phyloP scores from a whole-genome alignment of 2,888 invertebrate species.

The Tetropium fuscum region DNA sequence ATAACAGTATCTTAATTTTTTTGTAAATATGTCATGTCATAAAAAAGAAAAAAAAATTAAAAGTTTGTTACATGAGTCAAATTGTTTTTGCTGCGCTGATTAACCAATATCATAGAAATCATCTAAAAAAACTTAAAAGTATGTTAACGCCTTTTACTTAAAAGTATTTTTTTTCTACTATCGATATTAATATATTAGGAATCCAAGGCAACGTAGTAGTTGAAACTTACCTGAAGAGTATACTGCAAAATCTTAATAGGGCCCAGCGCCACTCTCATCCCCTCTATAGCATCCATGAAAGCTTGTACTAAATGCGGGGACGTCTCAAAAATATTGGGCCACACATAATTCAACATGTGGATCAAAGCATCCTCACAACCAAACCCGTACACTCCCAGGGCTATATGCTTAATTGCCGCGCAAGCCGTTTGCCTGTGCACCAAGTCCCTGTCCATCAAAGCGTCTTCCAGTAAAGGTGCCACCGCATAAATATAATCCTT shows the following conservation, averaged over 20 bases:
- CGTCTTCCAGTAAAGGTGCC: constrained; percentile 96
- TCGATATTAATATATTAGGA: no score
- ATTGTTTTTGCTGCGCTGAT: no score
- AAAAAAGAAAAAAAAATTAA: no score
- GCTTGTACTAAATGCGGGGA: constrained; percentile 99
- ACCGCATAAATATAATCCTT: constrained; percentile 99
- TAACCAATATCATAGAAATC: no score
- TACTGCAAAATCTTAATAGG: constrained; percentile 98
- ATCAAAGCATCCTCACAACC: constrained; percentile 98
- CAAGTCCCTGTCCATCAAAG: constrained; percentile 98
- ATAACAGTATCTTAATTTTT: no score
- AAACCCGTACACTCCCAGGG: constrained; percentile 97
- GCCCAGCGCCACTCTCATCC: constrained; percentile 95
- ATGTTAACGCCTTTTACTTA: no score
- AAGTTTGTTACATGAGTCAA: no score
- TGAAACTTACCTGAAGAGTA: constrained; percentile 87
- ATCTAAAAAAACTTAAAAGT: no score
- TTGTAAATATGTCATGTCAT: no score
- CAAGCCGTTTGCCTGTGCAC: constrained; percentile 99
- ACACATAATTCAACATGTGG: constrained; percentile 97
- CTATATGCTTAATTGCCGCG: constrained; percentile 99
- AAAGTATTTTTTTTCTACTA: no score
- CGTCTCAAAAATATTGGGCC: constrained; percentile 99
- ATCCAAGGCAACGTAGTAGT: no score
- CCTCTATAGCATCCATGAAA: constrained; percentile 99